Conservation (phyloP, 2,113 vertebrate species). For the Nettapus auritus region DNA sequence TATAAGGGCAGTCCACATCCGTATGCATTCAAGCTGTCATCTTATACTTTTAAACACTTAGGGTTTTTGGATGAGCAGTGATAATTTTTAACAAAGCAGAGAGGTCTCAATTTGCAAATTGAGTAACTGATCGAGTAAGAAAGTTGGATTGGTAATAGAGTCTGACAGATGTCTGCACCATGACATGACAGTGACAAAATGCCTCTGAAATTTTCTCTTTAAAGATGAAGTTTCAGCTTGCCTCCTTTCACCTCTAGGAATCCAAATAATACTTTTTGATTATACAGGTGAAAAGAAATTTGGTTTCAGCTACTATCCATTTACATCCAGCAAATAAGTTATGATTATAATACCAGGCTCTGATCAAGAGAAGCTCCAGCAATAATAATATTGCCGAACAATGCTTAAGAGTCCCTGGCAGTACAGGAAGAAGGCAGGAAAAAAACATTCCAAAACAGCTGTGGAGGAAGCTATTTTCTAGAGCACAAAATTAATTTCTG, state of each 20-base stretch:
- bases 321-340: slow-evolving; percentile 59
- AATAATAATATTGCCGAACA: slow-evolving; percentile 27
- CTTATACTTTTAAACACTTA: slow-evolving; percentile 66
- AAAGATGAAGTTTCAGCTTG: slow-evolving; percentile 68
- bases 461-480: neutral
- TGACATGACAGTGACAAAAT: slow-evolving; percentile 68
- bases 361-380: slow-evolving; percentile 12
- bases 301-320: slow-evolving; percentile 55
- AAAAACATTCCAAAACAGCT: neutral
- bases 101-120: slow-evolving; percentile 72
- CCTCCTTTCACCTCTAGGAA: slow-evolving; percentile 67
- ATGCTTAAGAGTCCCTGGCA: neutral
- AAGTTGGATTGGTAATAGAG: slow-evolving; percentile 69
- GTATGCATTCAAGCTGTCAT: slow-evolving; percentile 63
- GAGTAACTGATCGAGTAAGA: slow-evolving; percentile 66
- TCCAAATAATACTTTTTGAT: slow-evolving; percentile 69
- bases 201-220: slow-evolving; percentile 71
- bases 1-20: slow-evolving; percentile 67
- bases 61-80: slow-evolving; percentile 51
- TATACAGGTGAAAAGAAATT: slow-evolving; percentile 64
- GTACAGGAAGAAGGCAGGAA: neutral
- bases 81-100: slow-evolving; percentile 69
- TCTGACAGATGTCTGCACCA: slow-evolving; percentile 64
- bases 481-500: slow-evolving; percentile 1
- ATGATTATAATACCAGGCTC: slow-evolving; percentile 42